phyloP scores from a whole-genome alignment of 2,888 invertebrate species.

The Torymus texanus region DNA sequence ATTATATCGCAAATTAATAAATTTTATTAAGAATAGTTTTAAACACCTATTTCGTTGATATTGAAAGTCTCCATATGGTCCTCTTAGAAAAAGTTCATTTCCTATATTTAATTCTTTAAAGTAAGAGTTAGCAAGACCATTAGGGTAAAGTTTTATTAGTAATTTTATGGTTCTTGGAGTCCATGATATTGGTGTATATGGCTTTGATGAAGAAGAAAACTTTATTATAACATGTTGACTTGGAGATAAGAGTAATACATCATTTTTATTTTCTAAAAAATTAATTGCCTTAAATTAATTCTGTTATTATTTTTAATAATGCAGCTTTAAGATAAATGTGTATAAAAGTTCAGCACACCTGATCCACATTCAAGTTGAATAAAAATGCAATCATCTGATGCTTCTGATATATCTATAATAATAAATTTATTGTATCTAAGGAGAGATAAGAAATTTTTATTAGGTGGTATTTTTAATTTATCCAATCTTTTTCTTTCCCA shows the following conservation, averaged over 20 bases:
- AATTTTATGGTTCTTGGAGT: conserved; percentile 61
- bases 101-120: conserved; percentile 61
- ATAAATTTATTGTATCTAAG: conserved; percentile 53
- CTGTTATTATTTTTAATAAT: background rate
- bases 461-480: conserved; percentile 38
- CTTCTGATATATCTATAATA: conserved; percentile 47
- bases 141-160: conserved; percentile 67
- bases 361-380: conserved; percentile 46
- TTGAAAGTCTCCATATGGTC: conserved; percentile 70
- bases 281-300: background rate
- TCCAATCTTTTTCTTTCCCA: conserved; percentile 61
- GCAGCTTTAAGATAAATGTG: background rate
- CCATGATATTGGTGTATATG: conserved; percentile 71
- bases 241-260: conserved; percentile 62
- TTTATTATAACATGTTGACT: conserved; percentile 69
- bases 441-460: conserved; percentile 53
- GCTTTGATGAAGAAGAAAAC: conserved; percentile 61
- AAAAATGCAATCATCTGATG: conserved; percentile 57
- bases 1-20: conserved; percentile 1
- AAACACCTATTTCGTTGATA: conserved; percentile 67
- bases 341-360: conserved; percentile 29
- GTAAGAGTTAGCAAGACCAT: conserved; percentile 64
- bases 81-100: conserved; percentile 66
- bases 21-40: conserved; percentile 29
- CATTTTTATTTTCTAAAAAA: conserved; percentile 43